A percentile compares a stretch with the other conserved stretches of the same genome.
phyloP scores from a whole-genome alignment of 2,888 invertebrate genomes.

The Panopea generosa region DNA sequence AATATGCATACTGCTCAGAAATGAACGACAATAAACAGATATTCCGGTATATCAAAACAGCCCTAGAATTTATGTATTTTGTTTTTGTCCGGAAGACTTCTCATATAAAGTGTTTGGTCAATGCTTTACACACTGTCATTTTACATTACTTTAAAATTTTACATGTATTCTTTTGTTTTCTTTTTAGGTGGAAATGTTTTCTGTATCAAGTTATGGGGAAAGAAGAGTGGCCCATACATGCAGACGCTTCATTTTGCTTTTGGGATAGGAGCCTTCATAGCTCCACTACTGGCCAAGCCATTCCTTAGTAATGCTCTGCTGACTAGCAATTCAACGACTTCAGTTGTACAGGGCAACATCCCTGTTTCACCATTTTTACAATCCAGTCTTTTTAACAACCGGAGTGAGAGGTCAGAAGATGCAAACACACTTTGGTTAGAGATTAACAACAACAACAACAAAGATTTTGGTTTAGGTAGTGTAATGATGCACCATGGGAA shows the following conservation, averaged over 20 bases:
- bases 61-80: no score
- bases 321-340: conserved; percentile 9
- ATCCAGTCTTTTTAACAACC: conserved; percentile 9
- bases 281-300: conserved; percentile 85
- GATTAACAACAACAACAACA: no score
- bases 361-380: conserved; percentile 33
- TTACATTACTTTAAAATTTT: no score
- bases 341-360: conserved; percentile 44
- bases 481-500: no score
- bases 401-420: conserved; percentile 1
- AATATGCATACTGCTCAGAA: no score
- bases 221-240: conserved; percentile 85
- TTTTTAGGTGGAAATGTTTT: conserved; percentile 85
- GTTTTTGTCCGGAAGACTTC: no score
- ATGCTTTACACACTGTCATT: no score
- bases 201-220: conserved; percentile 84
- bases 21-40: no score
- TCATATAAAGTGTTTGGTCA: no score
- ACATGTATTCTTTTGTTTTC: not conserved
- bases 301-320: conserved; percentile 76
- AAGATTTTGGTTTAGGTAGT: not conserved
- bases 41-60: no score
- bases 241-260: conserved; percentile 86
- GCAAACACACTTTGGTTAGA: no score
- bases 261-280: conserved; percentile 86